A percentile compares a stretch with the other conserved stretches of the same genome.
phyloP scores from a whole-genome alignment of 2,797 vertebrate species.

The Darevskia nairensis region DNA sequence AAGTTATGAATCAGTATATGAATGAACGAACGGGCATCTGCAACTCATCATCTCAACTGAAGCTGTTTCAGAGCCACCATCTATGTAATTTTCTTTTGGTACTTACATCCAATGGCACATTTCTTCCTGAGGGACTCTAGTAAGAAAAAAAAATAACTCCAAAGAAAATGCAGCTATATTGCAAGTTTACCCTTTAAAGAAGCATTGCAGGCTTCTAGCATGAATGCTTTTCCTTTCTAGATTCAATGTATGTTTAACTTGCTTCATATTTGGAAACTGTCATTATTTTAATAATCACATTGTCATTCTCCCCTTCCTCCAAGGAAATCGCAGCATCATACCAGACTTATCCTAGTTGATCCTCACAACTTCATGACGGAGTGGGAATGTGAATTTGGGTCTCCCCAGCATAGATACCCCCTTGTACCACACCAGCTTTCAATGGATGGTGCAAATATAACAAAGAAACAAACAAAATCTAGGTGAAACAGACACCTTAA shows the following conservation, averaged over 20 bases:
- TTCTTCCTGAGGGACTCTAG: background rate
- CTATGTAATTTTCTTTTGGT: background rate
- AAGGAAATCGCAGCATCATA: background rate
- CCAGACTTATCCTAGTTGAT: background rate
- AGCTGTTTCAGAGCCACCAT: background rate
- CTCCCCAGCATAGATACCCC: no score
- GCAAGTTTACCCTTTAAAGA: background rate
- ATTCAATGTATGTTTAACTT: background rate
- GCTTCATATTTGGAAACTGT: background rate
- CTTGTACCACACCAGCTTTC: no score
- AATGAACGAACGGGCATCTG: conserved; percentile 17
- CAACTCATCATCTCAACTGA: background rate
- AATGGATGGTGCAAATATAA: no score
- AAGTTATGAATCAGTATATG: conserved; percentile 5
- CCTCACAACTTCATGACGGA: background rate
- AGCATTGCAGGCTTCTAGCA: background rate
- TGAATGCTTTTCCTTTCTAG: background rate
- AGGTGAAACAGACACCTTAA: background rate
- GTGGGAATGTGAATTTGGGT: background rate
- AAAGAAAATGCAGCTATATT: background rate
- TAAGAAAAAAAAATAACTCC: background rate
- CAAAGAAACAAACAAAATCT: no score
- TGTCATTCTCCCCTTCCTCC: background rate
- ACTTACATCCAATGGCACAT: background rate
- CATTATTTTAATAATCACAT: background rate